Conservation (phyloP, 2,888 invertebrate species). For the Drosophila aldrichi region DNA sequence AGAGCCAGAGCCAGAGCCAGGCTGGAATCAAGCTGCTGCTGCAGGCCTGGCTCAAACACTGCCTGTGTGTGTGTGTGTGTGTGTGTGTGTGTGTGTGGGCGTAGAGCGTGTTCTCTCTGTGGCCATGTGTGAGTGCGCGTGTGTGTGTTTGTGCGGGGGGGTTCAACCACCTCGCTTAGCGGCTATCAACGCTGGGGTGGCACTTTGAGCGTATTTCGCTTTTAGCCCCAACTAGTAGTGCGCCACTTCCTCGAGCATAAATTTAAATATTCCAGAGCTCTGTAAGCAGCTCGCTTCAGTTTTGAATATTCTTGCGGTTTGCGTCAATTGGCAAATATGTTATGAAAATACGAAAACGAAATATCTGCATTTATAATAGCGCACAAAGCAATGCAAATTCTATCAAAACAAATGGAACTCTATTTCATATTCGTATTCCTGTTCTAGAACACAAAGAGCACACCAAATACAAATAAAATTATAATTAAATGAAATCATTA, state of each 20-base stretch:
- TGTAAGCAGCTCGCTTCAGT: conserved; percentile 23
- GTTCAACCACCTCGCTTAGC: conserved; percentile 68
- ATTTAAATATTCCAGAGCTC: conserved; percentile 57
- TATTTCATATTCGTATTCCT: conserved; percentile 51
- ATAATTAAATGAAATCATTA: not conserved
- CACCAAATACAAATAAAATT: not conserved
- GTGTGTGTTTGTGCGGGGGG: conserved; percentile 24
- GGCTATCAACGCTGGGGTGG: conserved; percentile 29
- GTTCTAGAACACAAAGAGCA: conserved; percentile 24
- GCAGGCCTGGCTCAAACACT: conserved; percentile 21
- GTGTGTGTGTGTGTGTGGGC: conserved; percentile 12
- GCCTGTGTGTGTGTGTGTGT: not conserved
- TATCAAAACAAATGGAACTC: conserved; percentile 46
- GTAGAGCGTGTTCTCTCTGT: not conserved
- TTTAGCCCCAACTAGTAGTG: conserved; percentile 20
- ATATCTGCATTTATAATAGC: conserved; percentile 60
- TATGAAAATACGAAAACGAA: conserved; percentile 10
- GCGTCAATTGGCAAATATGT: conserved; percentile 63
- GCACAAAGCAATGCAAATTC: conserved; percentile 62
- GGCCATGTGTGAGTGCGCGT: not conserved
- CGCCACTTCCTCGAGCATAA: conserved; percentile 62
- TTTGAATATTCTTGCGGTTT: conserved; percentile 36
- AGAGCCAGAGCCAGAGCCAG: conserved; percentile 21
- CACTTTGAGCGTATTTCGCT: not conserved
- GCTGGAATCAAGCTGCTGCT: conserved; percentile 43